Percentiles rank a stretch among this genome's conserved stretches.
phyloP scores from a whole-genome alignment of 2,888 invertebrate species.

The Pristionchus japonicus region DNA sequence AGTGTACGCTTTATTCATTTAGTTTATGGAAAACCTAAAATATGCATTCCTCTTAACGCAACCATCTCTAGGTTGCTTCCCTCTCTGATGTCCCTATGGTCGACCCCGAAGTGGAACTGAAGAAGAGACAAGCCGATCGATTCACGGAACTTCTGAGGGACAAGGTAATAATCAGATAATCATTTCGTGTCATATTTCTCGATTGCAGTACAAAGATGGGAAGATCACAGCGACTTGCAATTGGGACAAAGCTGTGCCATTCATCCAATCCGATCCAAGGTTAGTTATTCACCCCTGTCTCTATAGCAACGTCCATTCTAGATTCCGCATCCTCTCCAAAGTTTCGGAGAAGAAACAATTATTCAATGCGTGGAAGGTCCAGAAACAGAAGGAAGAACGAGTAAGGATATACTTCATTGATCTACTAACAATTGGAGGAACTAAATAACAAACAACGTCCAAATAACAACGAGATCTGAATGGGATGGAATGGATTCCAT shows the following conservation, averaged over 20 bases:
- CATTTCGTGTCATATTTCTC: too few species aligned
- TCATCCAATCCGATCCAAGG: slow-evolving; percentile 42
- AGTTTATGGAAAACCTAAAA: background rate
- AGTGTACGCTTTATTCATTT: background rate
- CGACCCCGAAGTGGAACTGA: slow-evolving; percentile 87
- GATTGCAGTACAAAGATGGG: slow-evolving; percentile 46
- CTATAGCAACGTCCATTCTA: background rate
- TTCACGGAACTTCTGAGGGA: slow-evolving; percentile 95
- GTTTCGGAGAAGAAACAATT: slow-evolving; percentile 96
- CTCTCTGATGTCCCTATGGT: slow-evolving; percentile 80
- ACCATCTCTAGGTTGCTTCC: background rate
- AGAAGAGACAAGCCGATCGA: slow-evolving; percentile 84
- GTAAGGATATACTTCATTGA: slow-evolving; percentile 73
- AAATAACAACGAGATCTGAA: background rate
- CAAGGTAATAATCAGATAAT: too few species aligned
- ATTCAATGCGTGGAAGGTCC: slow-evolving; percentile 98
- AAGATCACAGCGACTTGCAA: slow-evolving; percentile 76
- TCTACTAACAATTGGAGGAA: too few species aligned
- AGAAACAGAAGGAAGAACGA: slow-evolving; percentile 95
- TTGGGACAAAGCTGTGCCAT: slow-evolving; percentile 97
- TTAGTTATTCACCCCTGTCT: background rate
- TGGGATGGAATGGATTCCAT: background rate
- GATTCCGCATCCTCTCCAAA: slow-evolving; percentile 43
- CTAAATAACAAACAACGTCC: background rate
- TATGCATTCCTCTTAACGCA: background rate